Evolutionary conservation across 2,888 invertebrate species (phyloP).

Genomic region (Leptopterna dolabrata): DNA sequence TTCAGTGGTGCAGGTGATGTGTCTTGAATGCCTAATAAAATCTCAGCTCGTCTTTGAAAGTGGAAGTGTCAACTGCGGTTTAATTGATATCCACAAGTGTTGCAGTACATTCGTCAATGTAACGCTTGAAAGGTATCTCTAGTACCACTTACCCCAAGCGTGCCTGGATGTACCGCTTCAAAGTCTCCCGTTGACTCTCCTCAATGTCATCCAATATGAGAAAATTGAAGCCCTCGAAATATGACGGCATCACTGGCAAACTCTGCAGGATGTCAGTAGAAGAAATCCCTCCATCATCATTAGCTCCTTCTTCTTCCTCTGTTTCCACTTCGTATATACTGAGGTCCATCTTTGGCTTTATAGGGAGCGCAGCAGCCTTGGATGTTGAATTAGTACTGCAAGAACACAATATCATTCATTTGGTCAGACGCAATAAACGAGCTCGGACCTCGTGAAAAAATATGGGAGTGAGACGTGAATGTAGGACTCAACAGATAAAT

Average conservation of each 20-base stretch:
- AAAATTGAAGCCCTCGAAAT: conserved; percentile 70
- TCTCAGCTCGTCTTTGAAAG: too few relatives aligned
- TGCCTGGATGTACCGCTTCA: conserved; percentile 72
- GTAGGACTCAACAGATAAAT: too few relatives aligned
- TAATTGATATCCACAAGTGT: too few relatives aligned
- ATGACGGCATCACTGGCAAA: conserved; percentile 67
- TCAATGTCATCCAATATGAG: conserved; percentile 68
- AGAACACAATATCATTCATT: neutral
- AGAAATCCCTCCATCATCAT: neutral
- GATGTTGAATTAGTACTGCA: neutral
- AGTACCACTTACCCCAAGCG: conserved; percentile 74
- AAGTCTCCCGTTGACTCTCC: conserved; percentile 65
- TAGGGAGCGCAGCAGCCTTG: conserved; percentile 59
- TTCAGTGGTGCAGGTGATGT: too few relatives aligned
- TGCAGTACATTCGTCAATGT: too few relatives aligned
- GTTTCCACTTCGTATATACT: conserved; percentile 67
- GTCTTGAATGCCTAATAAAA: too few relatives aligned
- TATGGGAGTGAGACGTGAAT: too few relatives aligned
- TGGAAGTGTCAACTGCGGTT: too few relatives aligned
- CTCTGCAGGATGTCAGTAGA: neutral
- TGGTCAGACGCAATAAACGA: neutral
- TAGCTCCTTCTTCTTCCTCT: conserved; percentile 61
- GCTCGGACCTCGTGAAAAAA: too few relatives aligned
- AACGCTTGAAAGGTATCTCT: too few relatives aligned
- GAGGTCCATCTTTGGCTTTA: neutral